Conservation (phyloP, 2,113 vertebrate genomes). For the Macheiramphus alcinus region DNA sequence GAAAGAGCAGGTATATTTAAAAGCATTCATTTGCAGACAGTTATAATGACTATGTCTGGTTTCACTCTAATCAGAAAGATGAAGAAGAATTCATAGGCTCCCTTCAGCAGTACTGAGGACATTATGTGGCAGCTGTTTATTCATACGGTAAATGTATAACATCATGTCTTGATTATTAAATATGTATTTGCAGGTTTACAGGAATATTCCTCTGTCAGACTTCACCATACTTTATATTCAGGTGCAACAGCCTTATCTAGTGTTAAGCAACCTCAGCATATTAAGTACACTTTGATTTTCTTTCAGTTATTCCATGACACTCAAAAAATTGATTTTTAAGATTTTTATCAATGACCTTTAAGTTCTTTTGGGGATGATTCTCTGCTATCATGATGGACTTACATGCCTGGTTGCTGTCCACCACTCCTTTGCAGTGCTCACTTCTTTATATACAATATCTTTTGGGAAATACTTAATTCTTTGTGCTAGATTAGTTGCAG, state of each 20-base stretch:
- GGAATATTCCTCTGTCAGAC: conserved; percentile 36
- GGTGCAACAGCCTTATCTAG: conserved; percentile 46
- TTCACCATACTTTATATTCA: conserved; percentile 56
- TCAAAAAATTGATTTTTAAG: conserved; percentile 53
- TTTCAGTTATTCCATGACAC: conserved; percentile 14
- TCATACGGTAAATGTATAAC: conserved; percentile 32
- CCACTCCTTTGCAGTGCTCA: not conserved
- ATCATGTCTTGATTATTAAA: conserved; percentile 39
- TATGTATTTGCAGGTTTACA: conserved; percentile 43
- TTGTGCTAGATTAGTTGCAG: not conserved
- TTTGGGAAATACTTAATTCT: conserved; percentile 5
- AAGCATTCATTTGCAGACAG: conserved; percentile 45
- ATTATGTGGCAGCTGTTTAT: conserved; percentile 36
- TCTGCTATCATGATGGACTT: conserved; percentile 13
- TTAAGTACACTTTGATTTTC: conserved; percentile 72
- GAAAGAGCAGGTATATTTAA: conserved; percentile 30
- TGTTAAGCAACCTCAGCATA: conserved; percentile 62
- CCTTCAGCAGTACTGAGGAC: conserved; percentile 19
- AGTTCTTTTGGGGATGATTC: conserved; percentile 19
- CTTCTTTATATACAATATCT: not conserved
- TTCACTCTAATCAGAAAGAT: conserved; percentile 41
- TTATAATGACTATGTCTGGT: conserved; percentile 23
- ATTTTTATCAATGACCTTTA: conserved; percentile 50
- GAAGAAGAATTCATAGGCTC: conserved; percentile 17
- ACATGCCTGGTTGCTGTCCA: not conserved